Evolutionary conservation across 2,113 vertebrate genomes (phyloP).

Genomic region (Ammodytes dubius): DNA sequence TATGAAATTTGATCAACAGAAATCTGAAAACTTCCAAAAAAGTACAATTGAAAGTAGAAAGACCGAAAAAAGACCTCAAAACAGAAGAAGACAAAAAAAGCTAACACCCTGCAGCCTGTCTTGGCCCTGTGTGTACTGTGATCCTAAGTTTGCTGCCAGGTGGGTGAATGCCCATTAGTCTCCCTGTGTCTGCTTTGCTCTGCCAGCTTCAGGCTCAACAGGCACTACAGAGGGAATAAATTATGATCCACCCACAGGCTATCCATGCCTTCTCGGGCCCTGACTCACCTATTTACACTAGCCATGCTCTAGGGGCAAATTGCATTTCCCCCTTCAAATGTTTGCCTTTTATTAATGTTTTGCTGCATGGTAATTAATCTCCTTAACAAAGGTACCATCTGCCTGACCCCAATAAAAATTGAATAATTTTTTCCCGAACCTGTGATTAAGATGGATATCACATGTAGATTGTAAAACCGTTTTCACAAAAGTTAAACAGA

Average conservation of each 20-base stretch:
- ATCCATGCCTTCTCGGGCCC: slow-evolving; percentile 61
- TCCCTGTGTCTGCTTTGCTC: slow-evolving; percentile 67
- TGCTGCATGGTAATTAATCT: slow-evolving; percentile 82
- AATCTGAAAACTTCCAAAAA: slow-evolving; percentile 24
- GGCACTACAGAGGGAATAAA: slow-evolving; percentile 71
- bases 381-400: slow-evolving; percentile 83
- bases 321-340: slow-evolving; percentile 81
- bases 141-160: slow-evolving; percentile 63
- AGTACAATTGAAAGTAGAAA: slow-evolving; percentile 1
- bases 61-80: background rate
- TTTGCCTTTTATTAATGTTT: slow-evolving; percentile 85
- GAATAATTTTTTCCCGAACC: slow-evolving; percentile 74
- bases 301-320: slow-evolving; percentile 70
- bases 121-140: slow-evolving; percentile 27
- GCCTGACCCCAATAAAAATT: slow-evolving; percentile 80
- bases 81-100: slow-evolving; percentile 1
- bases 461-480: slow-evolving; percentile 42
- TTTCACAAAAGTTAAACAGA: slow-evolving; percentile 52
- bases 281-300: slow-evolving; percentile 75
- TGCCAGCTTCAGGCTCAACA: slow-evolving; percentile 72
- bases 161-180: slow-evolving; percentile 75
- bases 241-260: slow-evolving; percentile 69
- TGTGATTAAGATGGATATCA: slow-evolving; percentile 82
- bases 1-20: background rate
- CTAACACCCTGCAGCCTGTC: slow-evolving; percentile 5